Evolutionary conservation across 2,888 invertebrate species (phyloP).

Genomic region (Harmothoe impar): DNA sequence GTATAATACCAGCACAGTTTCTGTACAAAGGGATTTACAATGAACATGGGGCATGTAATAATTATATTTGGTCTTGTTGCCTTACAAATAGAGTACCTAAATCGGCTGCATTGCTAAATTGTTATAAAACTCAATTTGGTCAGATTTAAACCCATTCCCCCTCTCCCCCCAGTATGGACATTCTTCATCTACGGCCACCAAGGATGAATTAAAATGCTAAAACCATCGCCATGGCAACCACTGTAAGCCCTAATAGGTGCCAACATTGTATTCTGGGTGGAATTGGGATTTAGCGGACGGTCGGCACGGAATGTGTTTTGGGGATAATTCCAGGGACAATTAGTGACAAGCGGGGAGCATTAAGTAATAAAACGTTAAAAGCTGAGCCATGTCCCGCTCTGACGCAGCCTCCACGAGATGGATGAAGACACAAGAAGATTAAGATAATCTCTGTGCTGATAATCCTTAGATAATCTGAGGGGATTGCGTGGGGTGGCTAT

Average conservation of each 20-base stretch:
- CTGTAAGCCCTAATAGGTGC: neutral
- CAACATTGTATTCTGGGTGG: conserved; percentile 5
- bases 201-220: conserved; percentile 10
- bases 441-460: neutral
- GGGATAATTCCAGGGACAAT: neutral
- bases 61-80: too few species aligned
- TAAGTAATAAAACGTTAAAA: conserved; percentile 19
- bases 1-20: too few species aligned
- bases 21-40: too few species aligned
- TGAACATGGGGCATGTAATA: too few species aligned
- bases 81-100: too few species aligned
- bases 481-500: neutral
- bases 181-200: neutral
- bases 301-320: neutral
- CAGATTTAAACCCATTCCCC: too few species aligned
- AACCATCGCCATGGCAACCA: neutral
- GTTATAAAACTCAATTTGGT: too few species aligned
- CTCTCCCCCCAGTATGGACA: neutral
- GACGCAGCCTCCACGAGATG: neutral
- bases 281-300: neutral
- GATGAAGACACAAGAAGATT: conserved; percentile 15
- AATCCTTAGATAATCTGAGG: conserved; percentile 16
- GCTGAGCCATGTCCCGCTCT: neutral
- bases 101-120: too few species aligned
- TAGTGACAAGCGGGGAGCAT: neutral